These are phyloP conservation scores for Phortica variegata DNA, from an alignment of 1,140 invertebrate genomes.

Conservation along the genomic window DNA sequence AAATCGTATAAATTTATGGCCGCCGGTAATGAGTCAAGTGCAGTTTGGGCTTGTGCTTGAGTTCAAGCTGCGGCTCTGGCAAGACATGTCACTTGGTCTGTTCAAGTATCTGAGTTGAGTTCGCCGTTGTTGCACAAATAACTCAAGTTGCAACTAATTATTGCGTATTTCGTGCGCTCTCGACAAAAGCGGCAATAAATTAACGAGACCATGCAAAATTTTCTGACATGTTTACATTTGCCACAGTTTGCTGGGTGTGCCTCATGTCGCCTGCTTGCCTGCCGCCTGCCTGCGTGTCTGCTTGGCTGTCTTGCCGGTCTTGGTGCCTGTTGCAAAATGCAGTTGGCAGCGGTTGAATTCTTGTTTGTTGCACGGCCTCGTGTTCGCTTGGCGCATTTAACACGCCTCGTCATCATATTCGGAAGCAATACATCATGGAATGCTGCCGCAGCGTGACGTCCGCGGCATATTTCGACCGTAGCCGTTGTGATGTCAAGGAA, in stretches of 20 bases:
- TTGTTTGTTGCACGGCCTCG: slow-evolving; percentile 11
- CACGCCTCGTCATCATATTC: slow-evolving; percentile 52
- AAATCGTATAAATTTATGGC: no score
- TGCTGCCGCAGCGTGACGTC: slow-evolving; percentile 6
- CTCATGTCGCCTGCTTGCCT: slow-evolving; percentile 1
- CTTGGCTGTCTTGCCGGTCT: slow-evolving; percentile 2
- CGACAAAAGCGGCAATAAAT: slow-evolving; percentile 52
- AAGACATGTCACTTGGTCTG: slow-evolving; percentile 9
- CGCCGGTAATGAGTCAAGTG: no score
- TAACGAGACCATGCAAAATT: slow-evolving; percentile 28
- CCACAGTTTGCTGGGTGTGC: no score
- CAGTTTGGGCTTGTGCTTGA: no score
- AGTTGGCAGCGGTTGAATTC: slow-evolving; percentile 4
- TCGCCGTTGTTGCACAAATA: slow-evolving; percentile 51
- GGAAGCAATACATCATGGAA: slow-evolving; percentile 52
- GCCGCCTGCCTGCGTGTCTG: slow-evolving; percentile 17
- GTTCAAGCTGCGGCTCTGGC: slow-evolving; percentile 22
- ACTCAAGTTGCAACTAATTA: slow-evolving; percentile 55
- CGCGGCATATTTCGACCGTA: background rate
- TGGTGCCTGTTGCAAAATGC: background rate
- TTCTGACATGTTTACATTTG: no score
- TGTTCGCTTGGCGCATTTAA: slow-evolving; percentile 23
- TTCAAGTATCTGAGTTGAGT: background rate
- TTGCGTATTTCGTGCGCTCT: slow-evolving; percentile 51
- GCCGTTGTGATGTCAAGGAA: slow-evolving; percentile 23